Evolutionary conservation across 2,113 vertebrate genomes (phyloP).

Genomic region (Sylvietta virens): DNA sequence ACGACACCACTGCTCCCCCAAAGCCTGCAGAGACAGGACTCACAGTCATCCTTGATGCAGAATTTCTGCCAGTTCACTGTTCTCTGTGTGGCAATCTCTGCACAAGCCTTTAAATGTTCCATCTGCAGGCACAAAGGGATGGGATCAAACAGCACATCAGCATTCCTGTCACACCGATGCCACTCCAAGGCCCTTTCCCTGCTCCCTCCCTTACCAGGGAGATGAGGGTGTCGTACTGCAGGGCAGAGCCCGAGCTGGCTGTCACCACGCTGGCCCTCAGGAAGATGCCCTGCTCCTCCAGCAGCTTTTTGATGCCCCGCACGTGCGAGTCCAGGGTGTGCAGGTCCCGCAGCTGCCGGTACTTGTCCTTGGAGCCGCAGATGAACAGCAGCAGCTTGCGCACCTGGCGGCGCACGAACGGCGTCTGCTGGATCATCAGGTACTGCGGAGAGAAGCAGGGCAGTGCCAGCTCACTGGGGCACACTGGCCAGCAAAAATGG

Average conservation of each 20-base stretch:
- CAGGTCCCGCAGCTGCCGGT: slow-evolving; percentile 93
- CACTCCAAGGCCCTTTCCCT: not conserved
- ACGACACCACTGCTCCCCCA: not conserved
- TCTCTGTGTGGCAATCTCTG: slow-evolving; percentile 94
- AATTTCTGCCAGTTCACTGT: slow-evolving; percentile 99
- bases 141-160: not conserved
- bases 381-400: slow-evolving; percentile 96
- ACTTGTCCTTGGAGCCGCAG: slow-evolving; percentile 98
- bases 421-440: slow-evolving; percentile 98
- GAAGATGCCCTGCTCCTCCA: slow-evolving; percentile 97
- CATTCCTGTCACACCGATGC: rapidly evolving
- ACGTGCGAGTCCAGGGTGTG: slow-evolving; percentile 95
- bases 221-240: slow-evolving; percentile 96
- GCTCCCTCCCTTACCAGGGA: slow-evolving; percentile 81
- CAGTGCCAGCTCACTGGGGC: not conserved
- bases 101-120: slow-evolving; percentile 97
- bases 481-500: not conserved
- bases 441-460: slow-evolving; percentile 73
- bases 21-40: slow-evolving; percentile 46
- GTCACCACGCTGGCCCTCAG: slow-evolving; percentile 91
- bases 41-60: slow-evolving; percentile 98
- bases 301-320: slow-evolving; percentile 91
- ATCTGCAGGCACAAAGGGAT: slow-evolving; percentile 75
- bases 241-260: slow-evolving; percentile 91
- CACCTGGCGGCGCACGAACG: slow-evolving; percentile 94